Evolutionary conservation across 2,888 invertebrate species (phyloP), one percentile per base, ranked within the genome.

Genomic region (Eupithecia subumbrata): DNA sequence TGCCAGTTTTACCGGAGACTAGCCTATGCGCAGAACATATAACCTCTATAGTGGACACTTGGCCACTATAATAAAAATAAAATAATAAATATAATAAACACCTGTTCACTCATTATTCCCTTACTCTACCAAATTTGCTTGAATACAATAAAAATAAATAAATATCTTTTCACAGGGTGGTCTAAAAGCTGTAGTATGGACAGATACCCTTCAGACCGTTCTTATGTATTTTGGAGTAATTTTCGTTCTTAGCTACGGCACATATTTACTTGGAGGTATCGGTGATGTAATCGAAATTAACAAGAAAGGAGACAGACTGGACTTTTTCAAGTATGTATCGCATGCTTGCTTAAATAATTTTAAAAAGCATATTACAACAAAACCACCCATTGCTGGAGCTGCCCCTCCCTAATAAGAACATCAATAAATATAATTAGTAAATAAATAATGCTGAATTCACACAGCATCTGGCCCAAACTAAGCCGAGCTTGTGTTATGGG

Each of bases 181-280:
- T 8, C 90, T 97, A 40, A 97, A 97, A 90, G 97, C 97, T 8
- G 97, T 97, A 0, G 97, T 97, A 12, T 97, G 97, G 97, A 97
- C 97, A 0, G 97, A 97, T 84, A 97, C 97, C 0, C 91, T 97
- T 72, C 97, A 97, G 90, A 96, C 97, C 1, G 89, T 96, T 30
- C 94, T 97, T 9, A 97, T 97, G 97, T 96, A 97, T 84, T 96
- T 96, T 18, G 96, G 97, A 0, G 95, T 97, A 3, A 88, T 97
- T 25, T 95, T 96, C 30, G 97, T 97, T 0, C 91, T 96, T 73
- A 89, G 95, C 1, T 95, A 97, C 82, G 97, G 97, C 0, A 96
- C 97, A 0, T 90, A 95, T 76, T 95, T 96, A 56, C 95, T 96
- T 12, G 97, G 97, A 0, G 96, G 97, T 0, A 82, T 97, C 22